Conservation (phyloP, 2,888 invertebrate species). For the Limenitis arthemis region DNA sequence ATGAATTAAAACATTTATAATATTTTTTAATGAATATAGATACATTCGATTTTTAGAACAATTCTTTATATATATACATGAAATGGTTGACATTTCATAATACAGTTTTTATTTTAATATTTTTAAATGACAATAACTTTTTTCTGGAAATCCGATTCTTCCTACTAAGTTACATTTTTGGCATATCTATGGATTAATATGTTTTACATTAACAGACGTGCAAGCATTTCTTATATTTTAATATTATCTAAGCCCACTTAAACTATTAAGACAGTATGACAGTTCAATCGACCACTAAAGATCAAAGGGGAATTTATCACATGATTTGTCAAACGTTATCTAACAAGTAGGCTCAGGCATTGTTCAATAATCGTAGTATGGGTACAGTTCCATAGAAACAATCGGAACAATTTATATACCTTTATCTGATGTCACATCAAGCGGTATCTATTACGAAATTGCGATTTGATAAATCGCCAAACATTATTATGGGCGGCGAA, state of each 20-base stretch:
- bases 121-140: too few species aligned
- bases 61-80: too few species aligned
- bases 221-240: background rate
- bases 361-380: conserved; percentile 8
- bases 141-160: too few species aligned
- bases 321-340: conserved; percentile 11
- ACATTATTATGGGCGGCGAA: conserved; percentile 68
- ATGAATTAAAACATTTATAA: too few species aligned
- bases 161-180: too few species aligned
- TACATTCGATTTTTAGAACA: too few species aligned
- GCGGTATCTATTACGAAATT: conserved; percentile 70
- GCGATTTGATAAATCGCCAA: conserved; percentile 69
- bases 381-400: conserved; percentile 19
- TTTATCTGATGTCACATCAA: conserved; percentile 58
- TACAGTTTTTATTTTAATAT: too few species aligned
- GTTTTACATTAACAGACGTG: too few species aligned
- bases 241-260: background rate
- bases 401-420: conserved; percentile 43
- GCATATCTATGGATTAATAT: too few species aligned
- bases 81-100: too few species aligned
- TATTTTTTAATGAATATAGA: too few species aligned
- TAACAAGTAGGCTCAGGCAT: conserved; percentile 1
- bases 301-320: conserved; percentile 5
- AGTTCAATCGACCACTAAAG: background rate
- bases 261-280: background rate